Evolutionary conservation across 2,888 invertebrate genomes (phyloP).

Genomic region (Shargacucullia verbasci): DNA sequence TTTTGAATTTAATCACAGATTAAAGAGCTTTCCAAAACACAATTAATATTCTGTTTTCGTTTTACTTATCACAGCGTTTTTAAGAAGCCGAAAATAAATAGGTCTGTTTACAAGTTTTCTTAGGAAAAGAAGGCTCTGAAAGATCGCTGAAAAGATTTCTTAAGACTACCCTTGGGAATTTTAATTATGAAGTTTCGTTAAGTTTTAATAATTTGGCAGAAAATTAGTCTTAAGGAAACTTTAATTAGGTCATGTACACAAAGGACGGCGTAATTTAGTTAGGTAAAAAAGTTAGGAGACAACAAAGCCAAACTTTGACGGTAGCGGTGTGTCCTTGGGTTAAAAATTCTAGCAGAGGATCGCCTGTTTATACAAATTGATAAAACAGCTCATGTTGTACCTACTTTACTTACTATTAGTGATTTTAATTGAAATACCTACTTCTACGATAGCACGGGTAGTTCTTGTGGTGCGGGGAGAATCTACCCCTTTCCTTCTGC

Average conservation of each 20-base stretch:
- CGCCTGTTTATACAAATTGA: neutral
- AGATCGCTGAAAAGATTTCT: slow-evolving; percentile 62
- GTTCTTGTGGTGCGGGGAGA: no score
- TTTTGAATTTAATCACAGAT: slow-evolving; percentile 38
- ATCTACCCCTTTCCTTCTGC: no score
- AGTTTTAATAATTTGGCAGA: slow-evolving; percentile 77
- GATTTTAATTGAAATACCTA: no score
- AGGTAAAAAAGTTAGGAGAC: slow-evolving; percentile 38
- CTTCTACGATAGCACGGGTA: no score
- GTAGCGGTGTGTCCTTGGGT: slow-evolving; percentile 8
- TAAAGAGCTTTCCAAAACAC: slow-evolving; percentile 27
- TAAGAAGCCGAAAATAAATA: slow-evolving; percentile 49
- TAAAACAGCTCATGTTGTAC: no score
- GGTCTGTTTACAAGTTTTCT: slow-evolving; percentile 51
- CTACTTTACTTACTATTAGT: no score
- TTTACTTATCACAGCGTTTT: slow-evolving; percentile 30
- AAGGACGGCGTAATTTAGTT: slow-evolving; percentile 64
- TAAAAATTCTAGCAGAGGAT: slow-evolving; percentile 25
- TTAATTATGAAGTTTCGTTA: slow-evolving; percentile 73
- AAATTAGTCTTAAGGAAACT: slow-evolving; percentile 75
- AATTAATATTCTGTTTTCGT: slow-evolving; percentile 35
- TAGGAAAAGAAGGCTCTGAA: slow-evolving; percentile 47
- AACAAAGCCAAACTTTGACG: slow-evolving; percentile 29
- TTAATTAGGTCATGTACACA: slow-evolving; percentile 78
- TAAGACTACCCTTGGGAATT: slow-evolving; percentile 65